Conservation (phyloP, 2,888 invertebrate species). For the Acanthosepion esculentum region DNA sequence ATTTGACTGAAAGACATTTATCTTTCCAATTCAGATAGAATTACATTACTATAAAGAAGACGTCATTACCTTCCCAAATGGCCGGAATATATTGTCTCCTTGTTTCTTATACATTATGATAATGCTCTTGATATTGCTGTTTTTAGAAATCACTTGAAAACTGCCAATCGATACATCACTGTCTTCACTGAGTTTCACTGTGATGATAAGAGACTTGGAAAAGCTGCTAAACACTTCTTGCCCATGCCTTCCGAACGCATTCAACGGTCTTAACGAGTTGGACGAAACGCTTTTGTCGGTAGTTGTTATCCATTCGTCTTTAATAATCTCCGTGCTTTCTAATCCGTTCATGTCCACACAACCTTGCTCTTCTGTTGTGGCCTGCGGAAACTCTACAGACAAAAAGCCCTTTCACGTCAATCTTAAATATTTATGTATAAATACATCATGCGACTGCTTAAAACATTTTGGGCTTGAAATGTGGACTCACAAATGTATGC, state of each 20-base stretch:
- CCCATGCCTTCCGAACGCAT: not conserved
- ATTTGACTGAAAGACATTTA: too few species aligned
- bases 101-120: not conserved
- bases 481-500: too few species aligned
- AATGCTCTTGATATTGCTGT: slow-evolving; percentile 35
- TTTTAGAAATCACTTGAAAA: slow-evolving; percentile 24
- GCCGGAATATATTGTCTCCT: not conserved
- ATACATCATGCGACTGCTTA: too few species aligned
- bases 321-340: not conserved
- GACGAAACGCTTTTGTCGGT: not conserved
- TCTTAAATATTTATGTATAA: not conserved
- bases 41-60: too few species aligned
- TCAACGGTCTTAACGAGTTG: not conserved
- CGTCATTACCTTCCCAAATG: slow-evolving; percentile 19
- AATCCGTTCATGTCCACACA: not conserved
- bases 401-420: not conserved
- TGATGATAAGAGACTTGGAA: not conserved
- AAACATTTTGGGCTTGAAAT: too few species aligned
- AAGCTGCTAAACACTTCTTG: not conserved
- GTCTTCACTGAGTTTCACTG: not conserved
- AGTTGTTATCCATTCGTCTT: slow-evolving; percentile 39
- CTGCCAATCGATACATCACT: not conserved
- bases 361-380: not conserved
- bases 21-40: too few species aligned
- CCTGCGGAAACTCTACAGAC: not conserved